A percentile compares a stretch with the other conserved stretches of the same genome.
Conservation (phyloP, 2,888 invertebrate species). For the Netelia virgata region DNA sequence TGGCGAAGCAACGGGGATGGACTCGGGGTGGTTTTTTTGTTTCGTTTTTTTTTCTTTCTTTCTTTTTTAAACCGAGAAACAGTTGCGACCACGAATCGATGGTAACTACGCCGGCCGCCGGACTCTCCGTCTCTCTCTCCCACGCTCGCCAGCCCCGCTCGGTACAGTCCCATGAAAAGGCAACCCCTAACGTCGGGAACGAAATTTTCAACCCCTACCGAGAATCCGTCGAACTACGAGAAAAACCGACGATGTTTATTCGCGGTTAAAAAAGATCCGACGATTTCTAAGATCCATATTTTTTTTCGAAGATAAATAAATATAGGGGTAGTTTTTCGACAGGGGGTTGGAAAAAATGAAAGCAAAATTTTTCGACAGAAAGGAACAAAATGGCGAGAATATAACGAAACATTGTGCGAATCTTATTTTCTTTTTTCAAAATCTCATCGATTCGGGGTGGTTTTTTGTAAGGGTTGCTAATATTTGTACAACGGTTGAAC, state of each 20-base stretch:
- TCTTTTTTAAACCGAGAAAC: slow-evolving; percentile 83
- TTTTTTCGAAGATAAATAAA: too few relatives aligned
- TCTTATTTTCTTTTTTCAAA: too few relatives aligned
- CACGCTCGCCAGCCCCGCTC: slow-evolving; percentile 13
- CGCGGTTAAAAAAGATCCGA: not conserved
- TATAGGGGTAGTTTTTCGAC: too few relatives aligned
- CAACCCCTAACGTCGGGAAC: not conserved
- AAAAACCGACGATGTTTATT: too few relatives aligned
- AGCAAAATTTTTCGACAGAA: too few relatives aligned
- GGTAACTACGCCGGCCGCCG: slow-evolving; percentile 84
- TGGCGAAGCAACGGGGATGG: slow-evolving; percentile 61
- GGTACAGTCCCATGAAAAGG: slow-evolving; percentile 80
- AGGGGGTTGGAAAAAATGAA: too few relatives aligned
- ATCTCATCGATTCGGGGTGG: not conserved
- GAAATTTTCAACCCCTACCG: slow-evolving; percentile 1
- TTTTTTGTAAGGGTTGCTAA: not conserved
- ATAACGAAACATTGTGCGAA: too few relatives aligned
- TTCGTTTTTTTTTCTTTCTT: slow-evolving; percentile 55
- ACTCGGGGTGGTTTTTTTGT: slow-evolving; percentile 78
- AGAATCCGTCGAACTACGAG: not conserved
- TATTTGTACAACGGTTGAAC: too few relatives aligned
- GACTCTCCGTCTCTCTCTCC: slow-evolving; percentile 70
- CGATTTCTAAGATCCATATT: not conserved
- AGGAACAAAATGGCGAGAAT: too few relatives aligned
- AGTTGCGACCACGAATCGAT: slow-evolving; percentile 85